Evolutionary conservation across 2,113 vertebrate genomes (phyloP), one percentile per base, ranked within the genome.

Genomic region (Rhagologus leucostigma): DNA sequence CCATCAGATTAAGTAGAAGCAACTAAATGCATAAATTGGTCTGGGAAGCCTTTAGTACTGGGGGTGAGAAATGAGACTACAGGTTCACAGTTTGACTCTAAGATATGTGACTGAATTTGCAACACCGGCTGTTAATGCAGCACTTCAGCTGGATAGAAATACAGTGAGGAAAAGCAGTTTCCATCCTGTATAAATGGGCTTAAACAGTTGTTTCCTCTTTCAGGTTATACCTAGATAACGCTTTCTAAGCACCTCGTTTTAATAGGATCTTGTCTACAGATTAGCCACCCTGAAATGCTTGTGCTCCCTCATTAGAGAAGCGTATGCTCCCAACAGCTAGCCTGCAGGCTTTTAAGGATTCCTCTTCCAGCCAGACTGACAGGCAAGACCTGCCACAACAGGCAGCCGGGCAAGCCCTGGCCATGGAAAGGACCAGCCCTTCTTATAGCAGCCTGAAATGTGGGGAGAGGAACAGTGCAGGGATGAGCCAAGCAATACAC

Each of bases 231-330:
- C 69, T 79, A 90, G 90, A 92, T 77, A 95, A 84, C 53, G 42
- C 76, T 93, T 95, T 93, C 83, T 86, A 95, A 95, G 76, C 80
- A 92, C 46, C 19, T 46, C 3, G 2, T 89, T 96, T 78, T 94
- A 96, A 96, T 47, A 92, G 95, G 83, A 94, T 90, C 90, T 82
- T 84, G 56, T 68, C 80, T 94, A 52, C 77, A 93, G 92, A 87
- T 94, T 86, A 95, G 69, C 88, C 49, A 30, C 19, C 57, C 73
- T 86, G 90, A 93, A 94, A 90, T 39, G 57, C 37, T 46, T 73
- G 44, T 60, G 73, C 74, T 91, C 33, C 70, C 39, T 90, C 84
- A 53, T 42, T 68, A 76, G 73, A 65, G 52, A n/a, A 83, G 55
- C 2, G 0, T 55, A 20, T 2, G 23, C 18, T 16, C 49, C 75